Conservation (phyloP, 1,140 invertebrate genomes). For the Rhopalosiphum padi region DNA sequence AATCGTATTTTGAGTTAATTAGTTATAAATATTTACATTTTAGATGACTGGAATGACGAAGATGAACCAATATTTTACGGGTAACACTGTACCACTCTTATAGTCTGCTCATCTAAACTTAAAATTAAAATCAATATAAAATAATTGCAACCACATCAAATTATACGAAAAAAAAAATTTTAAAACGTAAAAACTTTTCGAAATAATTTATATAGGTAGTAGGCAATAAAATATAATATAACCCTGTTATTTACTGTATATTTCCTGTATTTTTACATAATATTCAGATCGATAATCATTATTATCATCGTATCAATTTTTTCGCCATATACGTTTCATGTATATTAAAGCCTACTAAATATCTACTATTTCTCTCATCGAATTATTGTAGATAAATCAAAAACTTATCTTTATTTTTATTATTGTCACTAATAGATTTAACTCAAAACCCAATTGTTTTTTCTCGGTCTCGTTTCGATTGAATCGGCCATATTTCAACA, state of each 20-base stretch:
- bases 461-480: neutral
- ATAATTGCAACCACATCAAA: neutral
- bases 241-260: neutral
- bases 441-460: neutral
- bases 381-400: neutral
- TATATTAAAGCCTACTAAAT: neutral
- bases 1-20: too few relatives aligned
- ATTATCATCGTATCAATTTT: neutral
- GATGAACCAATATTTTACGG: too few relatives aligned
- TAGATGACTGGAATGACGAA: too few relatives aligned
- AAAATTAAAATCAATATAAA: neutral
- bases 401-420: neutral
- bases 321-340: neutral
- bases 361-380: neutral
- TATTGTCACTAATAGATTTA: neutral
- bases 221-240: neutral
- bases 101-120: neutral
- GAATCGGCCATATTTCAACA: neutral
- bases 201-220: neutral
- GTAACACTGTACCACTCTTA: too few relatives aligned
- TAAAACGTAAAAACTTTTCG: neutral
- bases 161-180: neutral
- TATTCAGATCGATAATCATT: neutral
- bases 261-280: neutral
- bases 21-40: too few relatives aligned